Evolutionary conservation across 2,888 invertebrate genomes (phyloP), one percentile per base, ranked within the genome.

Genomic region (Eucera pruinosa): DNA sequence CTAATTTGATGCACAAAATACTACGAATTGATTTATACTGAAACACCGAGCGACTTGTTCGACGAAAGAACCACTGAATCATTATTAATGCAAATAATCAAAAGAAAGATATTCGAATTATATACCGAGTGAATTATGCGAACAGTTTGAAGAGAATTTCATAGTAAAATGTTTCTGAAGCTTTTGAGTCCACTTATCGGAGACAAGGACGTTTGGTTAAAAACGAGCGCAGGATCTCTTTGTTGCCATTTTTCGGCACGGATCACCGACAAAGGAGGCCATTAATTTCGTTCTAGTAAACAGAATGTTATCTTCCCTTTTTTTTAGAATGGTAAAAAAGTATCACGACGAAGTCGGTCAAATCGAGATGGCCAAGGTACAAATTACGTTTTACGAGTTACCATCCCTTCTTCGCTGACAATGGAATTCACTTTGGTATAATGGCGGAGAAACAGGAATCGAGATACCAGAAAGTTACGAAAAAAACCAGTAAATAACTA

Each of bases 261-360:
- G 13, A 27, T 33, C 45, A 64, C 52, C 62, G 72, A 52, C 58
- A 52, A 60, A 47, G 64, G 2, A 25, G 39, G 6, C 3, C 73
- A 71, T 74, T 62, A 71, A 71, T 71, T 55, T 20, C 9, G n/a
- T 25, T 20, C 27, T 36, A 52, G 27, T 45, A 27, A 18, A 47
- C 11, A 36, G 30, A 52, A 15, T 2, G 11, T 41, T 58, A 57
- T 58, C 39, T 50, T n/a, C n/a, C n/a, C n/a, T 15, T 7, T 23
- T 50, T 25, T 30, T 18, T 33, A 48, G 6, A 15, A 6, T 30
- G 2, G 39, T 9, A 71, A 52, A 43, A 64, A 50, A 6, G n/a
- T 3, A 18, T 15, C 2, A 2, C 7, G 45, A 65, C 39, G 20
- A 55, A 27, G n/a, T 50, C 41, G 48, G 15, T 1, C 60, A 23